phyloP scores from a whole-genome alignment of 2,113 vertebrate species.

The Henicopernis longicauda region DNA sequence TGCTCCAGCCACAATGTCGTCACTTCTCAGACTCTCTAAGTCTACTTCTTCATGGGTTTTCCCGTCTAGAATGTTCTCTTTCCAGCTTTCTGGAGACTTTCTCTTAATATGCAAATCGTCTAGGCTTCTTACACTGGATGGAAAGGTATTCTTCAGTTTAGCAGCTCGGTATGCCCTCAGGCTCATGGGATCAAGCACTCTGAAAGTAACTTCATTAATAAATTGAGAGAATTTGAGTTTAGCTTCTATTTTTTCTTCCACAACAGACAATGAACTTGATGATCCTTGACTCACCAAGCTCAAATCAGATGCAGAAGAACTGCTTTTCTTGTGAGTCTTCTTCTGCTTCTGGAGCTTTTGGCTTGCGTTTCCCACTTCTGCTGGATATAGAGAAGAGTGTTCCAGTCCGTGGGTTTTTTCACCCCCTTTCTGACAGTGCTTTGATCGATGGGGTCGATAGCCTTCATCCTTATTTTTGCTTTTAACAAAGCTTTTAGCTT shows the following conservation, averaged over 20 bases:
- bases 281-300: conserved; percentile 58
- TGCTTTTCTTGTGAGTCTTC: conserved; percentile 6
- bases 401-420: neutral
- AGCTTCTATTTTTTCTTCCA: conserved; percentile 72
- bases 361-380: neutral
- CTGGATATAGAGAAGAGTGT: neutral
- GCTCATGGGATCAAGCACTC: conserved; percentile 79
- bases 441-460: conserved; percentile 40
- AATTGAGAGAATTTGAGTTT: conserved; percentile 89
- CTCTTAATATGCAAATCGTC: conserved; percentile 34
- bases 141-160: conserved; percentile 50
- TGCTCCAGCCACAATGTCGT: conserved; percentile 32
- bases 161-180: conserved; percentile 66
- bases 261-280: conserved; percentile 46
- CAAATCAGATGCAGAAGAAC: conserved; percentile 41
- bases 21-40: conserved; percentile 73
- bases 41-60: conserved; percentile 75
- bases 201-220: conserved; percentile 85
- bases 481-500: conserved; percentile 64
- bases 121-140: conserved; percentile 26
- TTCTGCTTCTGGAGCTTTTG: conserved; percentile 23
- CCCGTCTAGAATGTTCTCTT: conserved; percentile 52
- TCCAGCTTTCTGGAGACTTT: conserved; percentile 52
- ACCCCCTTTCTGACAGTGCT: conserved; percentile 43
- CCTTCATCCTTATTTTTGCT: conserved; percentile 54